Evolutionary conservation across 2,113 vertebrate species (phyloP), one percentile per base, ranked within the genome.

Genomic region (Scomber scombrus): DNA sequence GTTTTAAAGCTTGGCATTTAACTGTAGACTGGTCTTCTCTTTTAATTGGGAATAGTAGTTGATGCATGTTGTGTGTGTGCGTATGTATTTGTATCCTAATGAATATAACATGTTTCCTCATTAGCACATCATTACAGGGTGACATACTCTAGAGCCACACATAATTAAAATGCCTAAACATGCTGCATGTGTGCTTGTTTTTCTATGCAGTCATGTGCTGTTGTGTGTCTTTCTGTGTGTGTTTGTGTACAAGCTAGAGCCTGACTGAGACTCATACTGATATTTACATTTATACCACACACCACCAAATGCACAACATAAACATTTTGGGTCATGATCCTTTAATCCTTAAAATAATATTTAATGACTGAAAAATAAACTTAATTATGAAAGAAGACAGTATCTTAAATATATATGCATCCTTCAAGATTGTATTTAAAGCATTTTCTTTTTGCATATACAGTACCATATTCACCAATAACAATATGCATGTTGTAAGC

Each of bases 111-210:
- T 76, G 80, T 62, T 62, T 67, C 21, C 82, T 88, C 71, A 89
- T 86, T 90, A 90, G 57, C 21, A 81, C 77, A 57, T 82, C 61
- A 81, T 92, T 89, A 89, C 40, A 85, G 29, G 29, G 14, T 68
- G 78, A 67, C 46, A 71, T 71, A 51, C 55, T 18, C 61, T 66
- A 16, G 47, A 79, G 75, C n/a, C 40, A 56, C 31, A 64, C 47
- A 67, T 67, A 61, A 63, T 71, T 73, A 61, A 73, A 56, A 23
- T 64, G 34, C 18, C 5, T 50, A 43, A 12, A 57, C 16, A 58
- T 43, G 11, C 12, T 68, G 16, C 18, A 31, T 50, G 11, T 69
- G 14, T 15, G 23, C 43, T 31, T 50, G 47, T 49, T 19, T 62
- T 31, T 45, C 3, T 52, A 34, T 69, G 5, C 19, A 56, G 58